These are phyloP conservation scores for Plecturocebus donacophilus DNA, from an alignment of 2,113 vertebrate genomes.

Conservation along the genomic window DNA sequence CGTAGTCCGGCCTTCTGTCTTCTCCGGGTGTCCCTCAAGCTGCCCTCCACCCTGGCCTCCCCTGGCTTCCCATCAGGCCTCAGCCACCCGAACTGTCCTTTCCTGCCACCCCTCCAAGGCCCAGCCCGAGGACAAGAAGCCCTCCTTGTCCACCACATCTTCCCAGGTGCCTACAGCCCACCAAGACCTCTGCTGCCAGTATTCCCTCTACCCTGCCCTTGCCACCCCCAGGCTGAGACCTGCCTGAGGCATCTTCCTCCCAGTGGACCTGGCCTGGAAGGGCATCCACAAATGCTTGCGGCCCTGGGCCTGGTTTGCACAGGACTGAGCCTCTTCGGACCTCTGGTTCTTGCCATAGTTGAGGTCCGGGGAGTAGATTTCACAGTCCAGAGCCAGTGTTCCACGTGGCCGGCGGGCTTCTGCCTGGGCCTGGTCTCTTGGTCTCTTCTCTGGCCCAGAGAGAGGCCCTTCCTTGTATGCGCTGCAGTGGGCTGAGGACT, in stretches of 20 bases:
- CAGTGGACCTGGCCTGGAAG: background rate
- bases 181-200: background rate
- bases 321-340: background rate
- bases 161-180: background rate
- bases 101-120: background rate
- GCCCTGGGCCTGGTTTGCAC: background rate
- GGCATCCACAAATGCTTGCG: fast-evolving
- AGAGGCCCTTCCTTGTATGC: background rate
- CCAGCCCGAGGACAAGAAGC: background rate
- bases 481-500: background rate
- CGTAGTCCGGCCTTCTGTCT: background rate
- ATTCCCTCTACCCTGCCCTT: background rate
- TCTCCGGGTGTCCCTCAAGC: background rate
- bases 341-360: background rate
- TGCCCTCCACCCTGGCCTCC: too few relatives aligned
- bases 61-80: background rate
- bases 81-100: background rate
- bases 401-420: background rate
- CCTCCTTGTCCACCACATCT: fast-evolving
- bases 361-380: background rate
- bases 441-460: background rate
- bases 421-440: background rate
- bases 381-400: fast-evolving
- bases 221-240: background rate
- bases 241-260: background rate